phyloP scores from a whole-genome alignment of 2,888 invertebrate genomes.

The Bugulina stolonifera region DNA sequence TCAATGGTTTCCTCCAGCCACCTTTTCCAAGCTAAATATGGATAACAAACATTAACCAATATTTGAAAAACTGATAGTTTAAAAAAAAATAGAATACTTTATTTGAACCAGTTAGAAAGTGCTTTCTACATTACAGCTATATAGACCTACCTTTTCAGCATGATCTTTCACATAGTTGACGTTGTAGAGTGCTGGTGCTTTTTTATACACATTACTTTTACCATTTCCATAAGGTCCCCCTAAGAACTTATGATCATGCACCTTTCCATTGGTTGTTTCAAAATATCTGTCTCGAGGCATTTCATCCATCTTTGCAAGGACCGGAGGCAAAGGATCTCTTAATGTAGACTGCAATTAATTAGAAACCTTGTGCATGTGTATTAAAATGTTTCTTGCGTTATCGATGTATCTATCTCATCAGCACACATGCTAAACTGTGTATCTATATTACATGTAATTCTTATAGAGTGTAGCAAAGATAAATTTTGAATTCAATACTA shows the following conservation, averaged over 20 bases:
- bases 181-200: slow-evolving; percentile 52
- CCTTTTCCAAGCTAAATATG: slow-evolving; percentile 46
- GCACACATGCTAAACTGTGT: too few species aligned
- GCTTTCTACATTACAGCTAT: too few species aligned
- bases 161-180: slow-evolving; percentile 50
- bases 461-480: too few species aligned
- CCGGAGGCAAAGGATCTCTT: slow-evolving; percentile 48
- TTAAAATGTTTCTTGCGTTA: too few species aligned
- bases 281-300: slow-evolving; percentile 43
- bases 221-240: slow-evolving; percentile 40
- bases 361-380: too few species aligned
- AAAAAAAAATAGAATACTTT: too few species aligned
- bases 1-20: slow-evolving; percentile 49
- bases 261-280: slow-evolving; percentile 47
- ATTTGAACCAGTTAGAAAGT: too few species aligned
- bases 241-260: slow-evolving; percentile 47
- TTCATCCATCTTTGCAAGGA: slow-evolving; percentile 45
- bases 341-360: slow-evolving; percentile 43
- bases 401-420: too few species aligned
- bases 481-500: too few species aligned
- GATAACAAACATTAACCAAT: not conserved
- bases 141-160: slow-evolving; percentile 46
- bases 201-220: slow-evolving; percentile 39
- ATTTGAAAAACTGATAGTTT: not conserved
- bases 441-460: too few species aligned